Percentiles rank a stretch among this genome's conserved stretches.
Conservation (phyloP, 2,113 vertebrate species). For the Hypocryptadius cinnamomeus region DNA sequence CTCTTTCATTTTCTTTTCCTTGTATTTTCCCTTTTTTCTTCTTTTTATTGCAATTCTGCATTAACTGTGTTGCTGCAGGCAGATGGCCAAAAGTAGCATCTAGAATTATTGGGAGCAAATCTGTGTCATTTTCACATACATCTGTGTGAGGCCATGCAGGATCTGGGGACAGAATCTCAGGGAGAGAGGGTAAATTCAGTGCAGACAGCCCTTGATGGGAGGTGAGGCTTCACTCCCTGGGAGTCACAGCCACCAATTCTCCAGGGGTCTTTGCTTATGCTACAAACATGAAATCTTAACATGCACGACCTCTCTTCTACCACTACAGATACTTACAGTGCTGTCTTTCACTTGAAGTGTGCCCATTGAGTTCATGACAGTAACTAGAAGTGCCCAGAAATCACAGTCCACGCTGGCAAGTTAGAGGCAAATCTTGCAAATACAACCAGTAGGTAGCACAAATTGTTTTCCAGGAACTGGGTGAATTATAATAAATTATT, state of each 20-base stretch:
- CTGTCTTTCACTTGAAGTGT: background rate
- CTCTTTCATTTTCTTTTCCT: background rate
- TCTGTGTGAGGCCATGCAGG: background rate
- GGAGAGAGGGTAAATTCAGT: background rate
- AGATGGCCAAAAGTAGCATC: background rate
- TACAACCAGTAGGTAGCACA: fast-evolving
- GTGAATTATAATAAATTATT: background rate
- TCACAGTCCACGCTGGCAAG: background rate
- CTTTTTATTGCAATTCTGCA: background rate
- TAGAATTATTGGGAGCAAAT: background rate
- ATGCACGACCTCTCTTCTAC: background rate
- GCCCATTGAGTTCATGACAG: background rate
- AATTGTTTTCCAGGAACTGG: background rate
- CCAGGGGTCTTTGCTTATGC: background rate
- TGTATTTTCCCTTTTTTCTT: background rate
- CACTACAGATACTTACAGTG: background rate
- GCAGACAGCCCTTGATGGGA: background rate
- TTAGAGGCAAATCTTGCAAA: background rate
- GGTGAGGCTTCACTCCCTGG: background rate
- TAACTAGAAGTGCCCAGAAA: background rate
- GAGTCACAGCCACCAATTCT: background rate
- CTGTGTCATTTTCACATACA: background rate
- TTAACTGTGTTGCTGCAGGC: background rate
- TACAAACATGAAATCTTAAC: background rate
- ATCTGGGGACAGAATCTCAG: background rate